phyloP scores from a whole-genome alignment of 1,140 invertebrate genomes.

The Zaprionus taronus region DNA sequence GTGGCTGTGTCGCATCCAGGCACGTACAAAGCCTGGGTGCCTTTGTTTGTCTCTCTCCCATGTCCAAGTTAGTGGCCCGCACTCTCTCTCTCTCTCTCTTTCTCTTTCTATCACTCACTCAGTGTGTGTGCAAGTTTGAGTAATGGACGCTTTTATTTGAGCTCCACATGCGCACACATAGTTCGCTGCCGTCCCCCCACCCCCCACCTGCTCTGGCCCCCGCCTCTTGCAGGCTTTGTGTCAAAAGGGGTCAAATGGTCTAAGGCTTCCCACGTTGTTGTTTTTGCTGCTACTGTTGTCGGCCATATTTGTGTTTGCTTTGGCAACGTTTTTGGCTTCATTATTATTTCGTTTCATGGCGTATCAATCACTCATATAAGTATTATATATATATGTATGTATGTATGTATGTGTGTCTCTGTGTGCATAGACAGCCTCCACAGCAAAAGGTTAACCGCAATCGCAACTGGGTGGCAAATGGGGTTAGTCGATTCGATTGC shows the following conservation, averaged over 20 bases:
- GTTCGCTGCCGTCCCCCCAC: too few relatives aligned
- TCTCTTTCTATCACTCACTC: constrained; percentile 10
- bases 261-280: constrained; percentile 45
- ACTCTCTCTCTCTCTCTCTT: not conserved
- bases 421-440: constrained; percentile 15
- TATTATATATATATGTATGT: constrained; percentile 17
- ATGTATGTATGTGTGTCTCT: not conserved
- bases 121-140: constrained; percentile 65
- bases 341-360: constrained; percentile 56
- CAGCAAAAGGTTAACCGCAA: not conserved
- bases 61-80: constrained; percentile 11
- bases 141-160: constrained; percentile 83
- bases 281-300: constrained; percentile 41
- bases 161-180: constrained; percentile 50
- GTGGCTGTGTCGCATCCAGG: constrained; percentile 24
- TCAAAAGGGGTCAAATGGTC: constrained; percentile 80
- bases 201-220: not conserved
- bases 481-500: constrained; percentile 35
- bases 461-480: constrained; percentile 6
- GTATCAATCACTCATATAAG: constrained; percentile 72
- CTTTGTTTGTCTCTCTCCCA: constrained; percentile 33
- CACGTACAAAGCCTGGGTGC: constrained; percentile 31
- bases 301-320: constrained; percentile 54
- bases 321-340: constrained; percentile 44
- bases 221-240: constrained; percentile 34